These are phyloP conservation scores for Heliangelus exortis DNA, from an alignment of 2,797 vertebrate genomes.

Conservation along the genomic window DNA sequence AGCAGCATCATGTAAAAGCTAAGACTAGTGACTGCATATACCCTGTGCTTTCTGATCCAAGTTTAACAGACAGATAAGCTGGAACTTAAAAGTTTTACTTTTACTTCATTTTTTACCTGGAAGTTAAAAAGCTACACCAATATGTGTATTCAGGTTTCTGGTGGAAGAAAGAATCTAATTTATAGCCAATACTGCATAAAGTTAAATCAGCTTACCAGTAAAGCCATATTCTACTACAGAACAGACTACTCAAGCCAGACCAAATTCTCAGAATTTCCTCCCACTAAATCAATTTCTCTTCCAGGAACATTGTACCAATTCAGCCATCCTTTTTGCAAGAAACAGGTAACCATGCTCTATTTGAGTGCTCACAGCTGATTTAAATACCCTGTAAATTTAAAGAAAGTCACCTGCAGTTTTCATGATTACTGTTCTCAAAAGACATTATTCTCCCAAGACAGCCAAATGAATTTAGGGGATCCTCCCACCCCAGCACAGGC, in stretches of 20 bases:
- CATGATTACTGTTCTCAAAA: background rate
- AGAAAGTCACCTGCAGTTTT: background rate
- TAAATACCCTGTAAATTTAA: background rate
- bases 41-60: background rate
- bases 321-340: background rate
- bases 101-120: background rate
- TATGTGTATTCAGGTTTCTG: background rate
- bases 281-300: background rate
- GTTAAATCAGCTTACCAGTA: background rate
- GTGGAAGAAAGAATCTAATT: background rate
- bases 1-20: background rate
- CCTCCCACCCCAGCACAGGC: background rate
- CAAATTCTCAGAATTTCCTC: background rate
- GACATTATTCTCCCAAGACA: background rate
- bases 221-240: background rate
- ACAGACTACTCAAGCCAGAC: background rate
- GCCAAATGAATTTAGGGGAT: background rate
- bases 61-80: background rate
- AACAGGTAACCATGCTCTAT: background rate
- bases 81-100: constrained; percentile 1
- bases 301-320: background rate
- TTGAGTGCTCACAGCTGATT: background rate
- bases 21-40: background rate
- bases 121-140: background rate
- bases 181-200: background rate